Evolutionary conservation across 92 coral and sea anemone genomes (phyloP).

Genomic region (Muricea muricata): DNA sequence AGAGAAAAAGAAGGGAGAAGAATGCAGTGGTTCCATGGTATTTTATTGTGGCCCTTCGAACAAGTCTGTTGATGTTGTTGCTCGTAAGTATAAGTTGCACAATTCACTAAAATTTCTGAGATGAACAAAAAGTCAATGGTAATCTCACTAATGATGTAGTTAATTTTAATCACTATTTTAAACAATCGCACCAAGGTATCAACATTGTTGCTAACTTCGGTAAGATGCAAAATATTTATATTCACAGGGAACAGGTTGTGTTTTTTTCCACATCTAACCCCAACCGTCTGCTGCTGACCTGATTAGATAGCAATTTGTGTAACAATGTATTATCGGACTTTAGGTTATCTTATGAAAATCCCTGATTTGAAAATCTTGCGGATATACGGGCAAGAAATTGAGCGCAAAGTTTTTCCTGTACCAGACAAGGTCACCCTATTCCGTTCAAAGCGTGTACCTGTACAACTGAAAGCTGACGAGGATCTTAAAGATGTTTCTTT

Average conservation of each 20-base stretch:
- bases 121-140: too few relatives aligned
- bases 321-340: background rate
- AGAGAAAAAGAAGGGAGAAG: background rate
- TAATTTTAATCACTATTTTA: too few relatives aligned
- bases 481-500: slow-evolving; percentile 71
- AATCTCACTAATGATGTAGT: too few relatives aligned
- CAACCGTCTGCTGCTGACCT: background rate
- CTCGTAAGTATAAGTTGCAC: slow-evolving; percentile 53
- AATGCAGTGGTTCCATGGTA: slow-evolving; percentile 39
- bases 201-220: too few relatives aligned
- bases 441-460: slow-evolving; percentile 59
- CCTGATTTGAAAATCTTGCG: slow-evolving; percentile 79
- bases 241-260: too few relatives aligned
- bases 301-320: background rate
- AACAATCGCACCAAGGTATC: too few relatives aligned
- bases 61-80: slow-evolving; percentile 94
- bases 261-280: too few relatives aligned
- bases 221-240: too few relatives aligned
- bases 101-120: too few relatives aligned
- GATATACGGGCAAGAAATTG: slow-evolving; percentile 77
- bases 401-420: slow-evolving; percentile 80
- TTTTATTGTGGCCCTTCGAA: slow-evolving; percentile 98
- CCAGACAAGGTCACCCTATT: slow-evolving; percentile 76
- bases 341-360: slow-evolving; percentile 77
- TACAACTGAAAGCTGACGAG: slow-evolving; percentile 70